Evolutionary conservation across 2,888 invertebrate genomes (phyloP), one percentile per base, ranked within the genome.

Genomic region (Drosophila bunnanda): DNA sequence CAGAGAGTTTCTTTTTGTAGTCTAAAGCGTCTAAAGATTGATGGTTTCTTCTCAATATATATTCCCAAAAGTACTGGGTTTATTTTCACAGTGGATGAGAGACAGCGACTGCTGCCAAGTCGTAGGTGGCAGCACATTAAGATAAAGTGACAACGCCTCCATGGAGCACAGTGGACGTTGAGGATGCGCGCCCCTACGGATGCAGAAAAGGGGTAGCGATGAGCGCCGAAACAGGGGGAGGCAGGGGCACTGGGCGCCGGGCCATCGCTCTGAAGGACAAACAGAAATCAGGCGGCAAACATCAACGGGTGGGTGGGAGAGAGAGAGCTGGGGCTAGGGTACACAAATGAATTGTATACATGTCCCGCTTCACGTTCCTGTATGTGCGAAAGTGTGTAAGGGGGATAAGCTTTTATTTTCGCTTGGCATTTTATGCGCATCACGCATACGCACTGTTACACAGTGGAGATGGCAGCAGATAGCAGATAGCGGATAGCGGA

Each of bases 81-180:
- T 60, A 34, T 60, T 60, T 60, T 5, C 13, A 10, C 15, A 10
- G 59, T 60, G 59, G 30, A 41, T 32, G 15, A 15, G 22, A 32
- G 20, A 17, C 57, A 30, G 59, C 13, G 25, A 60, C 39, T 75
- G 76, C 77, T 76, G 77, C 76, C 82, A 77, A 87, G 81, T 88
- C 77, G 88, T 90, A 90, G 89, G 89, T 88, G 90, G 89, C 73
- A 90, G 81, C 90, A 79, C 90, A 90, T 88, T 88, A 90, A 90
- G 90, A 89, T 80, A 83, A 83, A 90, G 79, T 83, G 90, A 82
- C 81, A 82, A 87, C 90, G 89, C 90, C 88, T 81, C 70, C 78
- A 57, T 68, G 68, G 68, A 55, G 67, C 68, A 48, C 48, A 66
- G 74, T 73, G 74, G 73, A 69, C 65, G 59, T 28, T 43, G 59